Evolutionary conservation across 2,113 vertebrate species (phyloP).

Genomic region (Paramisgurnus dabryanus): DNA sequence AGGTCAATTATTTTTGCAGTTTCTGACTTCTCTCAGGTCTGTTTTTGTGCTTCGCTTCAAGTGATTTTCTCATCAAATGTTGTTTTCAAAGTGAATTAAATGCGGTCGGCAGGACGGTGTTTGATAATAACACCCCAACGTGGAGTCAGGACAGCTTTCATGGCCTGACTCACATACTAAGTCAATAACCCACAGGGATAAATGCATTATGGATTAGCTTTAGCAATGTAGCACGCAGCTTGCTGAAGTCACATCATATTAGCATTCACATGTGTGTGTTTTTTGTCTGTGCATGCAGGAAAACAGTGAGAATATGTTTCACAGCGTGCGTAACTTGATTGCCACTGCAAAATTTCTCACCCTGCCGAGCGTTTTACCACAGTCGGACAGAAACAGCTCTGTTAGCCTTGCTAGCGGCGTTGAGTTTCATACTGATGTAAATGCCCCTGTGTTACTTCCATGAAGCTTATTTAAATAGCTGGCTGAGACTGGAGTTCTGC

Average conservation of each 20-base stretch:
- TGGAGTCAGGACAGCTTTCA: slow-evolving; percentile 26
- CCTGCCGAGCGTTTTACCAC: slow-evolving; percentile 19
- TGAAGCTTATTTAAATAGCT: slow-evolving; percentile 22
- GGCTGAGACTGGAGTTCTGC: slow-evolving; percentile 5
- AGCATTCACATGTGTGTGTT: slow-evolving; percentile 19
- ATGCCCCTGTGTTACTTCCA: slow-evolving; percentile 27
- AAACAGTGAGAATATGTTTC: slow-evolving; percentile 24
- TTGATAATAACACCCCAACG: slow-evolving; percentile 43
- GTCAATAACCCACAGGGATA: slow-evolving; percentile 53
- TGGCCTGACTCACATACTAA: slow-evolving; percentile 42
- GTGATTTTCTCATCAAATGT: slow-evolving; percentile 35
- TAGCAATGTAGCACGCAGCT: background rate
- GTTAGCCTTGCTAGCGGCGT: background rate
- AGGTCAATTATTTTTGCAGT: no score
- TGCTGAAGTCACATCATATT: slow-evolving; percentile 37
- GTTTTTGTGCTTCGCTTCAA: slow-evolving; percentile 26
- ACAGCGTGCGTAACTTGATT: slow-evolving; percentile 36
- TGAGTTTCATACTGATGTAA: background rate
- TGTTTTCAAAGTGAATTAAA: slow-evolving; percentile 51
- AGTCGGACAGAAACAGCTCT: slow-evolving; percentile 2
- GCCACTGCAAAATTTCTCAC: slow-evolving; percentile 14
- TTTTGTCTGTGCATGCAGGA: slow-evolving; percentile 13
- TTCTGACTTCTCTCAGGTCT: background rate
- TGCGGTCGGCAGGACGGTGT: slow-evolving; percentile 34
- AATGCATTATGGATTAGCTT: slow-evolving; percentile 40